Base-by-base conservation (phyloP, 1,140 invertebrate species). In the Luehdorfia chinensis region DNA sequence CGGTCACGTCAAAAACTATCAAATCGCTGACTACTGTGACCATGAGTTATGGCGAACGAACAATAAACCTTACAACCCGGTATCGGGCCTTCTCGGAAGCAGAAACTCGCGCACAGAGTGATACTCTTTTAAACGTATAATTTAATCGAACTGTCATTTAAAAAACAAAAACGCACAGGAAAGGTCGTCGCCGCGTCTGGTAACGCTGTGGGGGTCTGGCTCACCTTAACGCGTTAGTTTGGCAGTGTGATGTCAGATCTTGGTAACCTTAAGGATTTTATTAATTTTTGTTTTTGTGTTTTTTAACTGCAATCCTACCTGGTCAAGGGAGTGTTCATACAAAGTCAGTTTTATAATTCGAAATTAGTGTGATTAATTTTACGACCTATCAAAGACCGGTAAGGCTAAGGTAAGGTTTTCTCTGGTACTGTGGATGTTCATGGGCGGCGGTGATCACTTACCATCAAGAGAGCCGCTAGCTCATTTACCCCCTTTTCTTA, bases 101-200 rank as follows among this genome's bases (percentile, higher is more conserved):
- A 37, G 23, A 37, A 47, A 51, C 49, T 51, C 50, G 51, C 55
- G 56, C 50, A 59, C 61, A 57, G 61, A 54, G 23, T 67, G 63
- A 61, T 59, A 62, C 66, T 63, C 53, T 64, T 66, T 50, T 47
- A 57, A 60, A 51, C 61, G 55, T 64, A 61, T 67, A 64, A 64
- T 65, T 68, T 66, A 69, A 69, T 69, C 66, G 66, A 69, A 58
- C 59, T 64, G 63, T 69, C 66, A 58, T 49, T 58, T 62, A 48
- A 56, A 50, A 60, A 64, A 67, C 58, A 60, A 60, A 64, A 61
- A 67, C 34, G 50, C 15, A 4, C 6, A 4, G 18, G 25, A 43
- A 43, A 43, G 16, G 47, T 30, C 11, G 28, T 23, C 47, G 16
- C 37, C 34, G 47, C 43, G 36, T 33, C 45, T 16, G 33, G 9